These are phyloP conservation scores for Chironomus striatipennis DNA, from an alignment of 1,140 invertebrate species.

Conservation along the genomic window DNA sequence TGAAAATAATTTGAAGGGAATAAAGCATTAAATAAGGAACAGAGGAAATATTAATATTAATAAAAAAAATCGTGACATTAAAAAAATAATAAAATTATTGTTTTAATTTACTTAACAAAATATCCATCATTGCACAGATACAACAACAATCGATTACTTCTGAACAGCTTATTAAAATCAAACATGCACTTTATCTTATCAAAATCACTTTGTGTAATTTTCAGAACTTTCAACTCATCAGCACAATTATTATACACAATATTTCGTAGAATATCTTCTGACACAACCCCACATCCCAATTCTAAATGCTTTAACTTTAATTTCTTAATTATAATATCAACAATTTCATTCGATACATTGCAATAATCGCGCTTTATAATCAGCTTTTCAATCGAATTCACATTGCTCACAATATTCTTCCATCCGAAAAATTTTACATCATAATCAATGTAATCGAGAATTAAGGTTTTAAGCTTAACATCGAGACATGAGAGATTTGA, in stretches of 20 bases:
- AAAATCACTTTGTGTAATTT: not conserved
- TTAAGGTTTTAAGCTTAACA: not conserved
- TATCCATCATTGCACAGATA: not conserved
- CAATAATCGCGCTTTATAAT: not conserved
- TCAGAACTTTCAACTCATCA: not conserved
- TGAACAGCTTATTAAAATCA: not conserved
- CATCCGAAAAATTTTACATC: slow-evolving; percentile 16
- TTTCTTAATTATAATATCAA: not conserved
- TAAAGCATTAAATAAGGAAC: too few species aligned
- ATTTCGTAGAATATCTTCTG: not conserved
- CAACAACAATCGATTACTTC: not conserved
- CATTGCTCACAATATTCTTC: not conserved
- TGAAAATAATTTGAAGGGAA: too few species aligned
- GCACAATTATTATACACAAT: not conserved
- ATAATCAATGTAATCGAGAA: slow-evolving; percentile 18
- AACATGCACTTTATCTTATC: not conserved
- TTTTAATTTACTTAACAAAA: too few species aligned
- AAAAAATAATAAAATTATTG: too few species aligned
- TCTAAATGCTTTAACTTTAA: not conserved
- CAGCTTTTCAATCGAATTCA: not conserved
- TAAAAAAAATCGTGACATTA: too few species aligned
- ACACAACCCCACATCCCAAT: not conserved
- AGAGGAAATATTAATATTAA: too few species aligned
- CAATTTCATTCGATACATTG: not conserved
- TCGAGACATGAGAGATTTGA: not conserved